phyloP scores from a whole-genome alignment of 2,888 invertebrate species.

The Girardia tigrina region DNA sequence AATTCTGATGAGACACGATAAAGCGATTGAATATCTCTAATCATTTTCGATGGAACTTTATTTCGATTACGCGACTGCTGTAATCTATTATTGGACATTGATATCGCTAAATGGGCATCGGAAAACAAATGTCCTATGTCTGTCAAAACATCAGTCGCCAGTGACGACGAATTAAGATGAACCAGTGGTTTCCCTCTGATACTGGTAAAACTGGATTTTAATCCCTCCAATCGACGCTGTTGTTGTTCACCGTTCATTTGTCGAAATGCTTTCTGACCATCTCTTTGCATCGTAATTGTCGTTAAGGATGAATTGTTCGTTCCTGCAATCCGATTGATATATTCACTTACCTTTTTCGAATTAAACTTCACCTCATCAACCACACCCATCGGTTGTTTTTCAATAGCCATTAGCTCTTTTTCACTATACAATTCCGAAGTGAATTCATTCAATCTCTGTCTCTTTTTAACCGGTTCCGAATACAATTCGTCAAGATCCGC shows the following conservation, averaged over 20 bases:
- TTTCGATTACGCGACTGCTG: background rate
- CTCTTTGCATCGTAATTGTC: background rate
- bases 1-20: constrained; percentile 76
- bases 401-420: background rate
- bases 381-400: background rate
- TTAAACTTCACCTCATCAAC: background rate
- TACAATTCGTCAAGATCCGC: too few species aligned
- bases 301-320: background rate
- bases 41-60: constrained; percentile 52
- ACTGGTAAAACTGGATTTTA: background rate
- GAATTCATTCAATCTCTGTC: background rate
- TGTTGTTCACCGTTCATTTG: background rate
- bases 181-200: background rate
- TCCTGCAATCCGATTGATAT: background rate
- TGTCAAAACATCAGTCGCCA: background rate
- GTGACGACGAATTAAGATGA: background rate
- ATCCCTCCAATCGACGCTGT: background rate
- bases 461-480: background rate
- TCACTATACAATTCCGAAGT: constrained; percentile 6
- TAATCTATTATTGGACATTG: background rate
- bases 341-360: background rate
- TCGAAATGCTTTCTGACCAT: background rate
- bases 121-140: constrained; percentile 10
- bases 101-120: background rate
- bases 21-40: constrained; percentile 67